Evolutionary conservation across 1,140 invertebrate genomes (phyloP).

Genomic region (Calycopis cecrops): DNA sequence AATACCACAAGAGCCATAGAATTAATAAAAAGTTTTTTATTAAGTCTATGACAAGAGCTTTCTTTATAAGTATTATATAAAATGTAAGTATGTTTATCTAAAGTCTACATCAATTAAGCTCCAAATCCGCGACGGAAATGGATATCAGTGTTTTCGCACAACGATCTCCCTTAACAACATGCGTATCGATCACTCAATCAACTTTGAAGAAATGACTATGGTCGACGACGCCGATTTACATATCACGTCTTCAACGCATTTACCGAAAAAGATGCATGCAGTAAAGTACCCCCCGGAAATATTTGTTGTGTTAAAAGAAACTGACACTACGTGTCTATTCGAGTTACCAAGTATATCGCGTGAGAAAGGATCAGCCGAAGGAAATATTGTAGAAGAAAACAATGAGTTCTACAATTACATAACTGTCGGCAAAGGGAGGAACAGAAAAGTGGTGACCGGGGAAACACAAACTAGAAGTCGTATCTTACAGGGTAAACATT

Average conservation of each 20-base stretch:
- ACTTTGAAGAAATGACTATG: conserved; percentile 49
- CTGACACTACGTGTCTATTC: conserved; percentile 79
- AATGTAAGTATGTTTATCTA: no score
- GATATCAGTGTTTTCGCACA: conserved; percentile 55
- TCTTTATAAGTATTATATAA: no score
- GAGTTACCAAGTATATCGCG: conserved; percentile 79
- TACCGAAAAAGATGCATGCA: conserved; percentile 52
- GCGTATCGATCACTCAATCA: conserved; percentile 62
- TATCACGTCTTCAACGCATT: conserved; percentile 68
- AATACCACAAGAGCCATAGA: no score
- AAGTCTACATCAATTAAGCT: conserved; percentile 10
- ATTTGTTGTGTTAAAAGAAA: conserved; percentile 79
- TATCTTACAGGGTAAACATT: conserved; percentile 77
- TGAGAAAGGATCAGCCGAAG: conserved; percentile 76
- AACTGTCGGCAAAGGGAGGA: conserved; percentile 77
- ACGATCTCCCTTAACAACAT: conserved; percentile 69
- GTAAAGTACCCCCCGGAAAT: conserved; percentile 71
- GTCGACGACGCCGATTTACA: conserved; percentile 41
- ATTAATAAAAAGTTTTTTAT: no score
- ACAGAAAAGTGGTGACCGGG: conserved; percentile 76
- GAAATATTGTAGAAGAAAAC: conserved; percentile 71
- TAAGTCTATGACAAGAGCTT: no score
- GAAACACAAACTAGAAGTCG: conserved; percentile 80
- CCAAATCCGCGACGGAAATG: conserved; percentile 28
- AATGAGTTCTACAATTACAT: conserved; percentile 81